Percentiles rank a stretch among this genome's conserved stretches.
phyloP scores from a whole-genome alignment of 1,140 invertebrate genomes.

The Hylaeus anthracinus region DNA sequence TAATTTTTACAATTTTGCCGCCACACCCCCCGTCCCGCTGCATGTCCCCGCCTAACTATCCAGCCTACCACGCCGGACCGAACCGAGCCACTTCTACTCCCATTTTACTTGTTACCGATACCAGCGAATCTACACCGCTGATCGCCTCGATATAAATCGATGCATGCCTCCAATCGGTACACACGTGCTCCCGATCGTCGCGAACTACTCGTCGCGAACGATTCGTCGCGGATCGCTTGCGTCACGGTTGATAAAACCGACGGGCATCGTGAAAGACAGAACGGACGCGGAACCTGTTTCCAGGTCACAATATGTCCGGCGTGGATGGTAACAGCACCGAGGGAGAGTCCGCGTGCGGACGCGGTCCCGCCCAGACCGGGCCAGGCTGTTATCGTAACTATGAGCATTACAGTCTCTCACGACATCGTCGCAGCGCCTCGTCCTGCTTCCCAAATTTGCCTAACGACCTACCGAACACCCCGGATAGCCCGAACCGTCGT shows the following conservation, averaged over 20 bases:
- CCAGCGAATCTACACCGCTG: not conserved
- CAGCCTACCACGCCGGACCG: conserved; percentile 51
- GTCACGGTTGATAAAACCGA: conserved; percentile 19
- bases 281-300: conserved; percentile 43
- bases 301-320: conserved; percentile 95
- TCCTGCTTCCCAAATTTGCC: conserved; percentile 84
- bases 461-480: conserved; percentile 76
- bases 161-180: conserved; percentile 26
- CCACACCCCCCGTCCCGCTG: not conserved
- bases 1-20: conserved; percentile 11
- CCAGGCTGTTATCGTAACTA: conserved; percentile 93
- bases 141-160: not conserved
- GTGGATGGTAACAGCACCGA: conserved; percentile 92
- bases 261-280: conserved; percentile 8
- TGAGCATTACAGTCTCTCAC: conserved; percentile 85
- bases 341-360: conserved; percentile 86
- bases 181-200: not conserved
- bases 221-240: conserved; percentile 19
- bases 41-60: conserved; percentile 14
- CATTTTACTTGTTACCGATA: not conserved
- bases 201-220: not conserved
- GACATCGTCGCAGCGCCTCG: conserved; percentile 84
- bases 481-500: conserved; percentile 79
- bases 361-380: conserved; percentile 87
- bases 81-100: conserved; percentile 1